These are phyloP conservation scores for Turnix velox DNA, from an alignment of 2,113 vertebrate species.

Conservation along the genomic window DNA sequence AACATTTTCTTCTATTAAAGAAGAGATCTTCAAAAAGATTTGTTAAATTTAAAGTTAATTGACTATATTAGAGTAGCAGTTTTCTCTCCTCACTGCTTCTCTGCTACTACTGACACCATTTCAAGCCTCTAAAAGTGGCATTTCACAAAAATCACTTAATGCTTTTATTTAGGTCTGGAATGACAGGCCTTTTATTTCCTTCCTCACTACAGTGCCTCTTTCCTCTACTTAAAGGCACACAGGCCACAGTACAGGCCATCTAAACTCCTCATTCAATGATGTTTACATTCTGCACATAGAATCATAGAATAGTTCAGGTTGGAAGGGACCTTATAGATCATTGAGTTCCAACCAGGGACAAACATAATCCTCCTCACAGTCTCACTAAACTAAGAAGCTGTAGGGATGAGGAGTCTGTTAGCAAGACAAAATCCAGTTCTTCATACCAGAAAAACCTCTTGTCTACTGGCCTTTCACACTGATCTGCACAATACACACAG, in stretches of 20 bases:
- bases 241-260: background rate
- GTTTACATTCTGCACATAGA: background rate
- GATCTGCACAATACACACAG: background rate
- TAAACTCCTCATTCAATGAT: background rate
- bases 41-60: background rate
- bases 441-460: background rate
- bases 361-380: background rate
- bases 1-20: background rate
- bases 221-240: background rate
- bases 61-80: background rate
- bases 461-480: background rate
- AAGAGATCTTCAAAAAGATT: background rate
- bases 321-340: too few relatives aligned
- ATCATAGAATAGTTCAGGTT: too few relatives aligned
- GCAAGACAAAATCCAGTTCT: background rate
- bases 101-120: background rate
- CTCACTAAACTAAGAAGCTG: background rate
- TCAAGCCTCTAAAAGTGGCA: background rate
- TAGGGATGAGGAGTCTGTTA: background rate
- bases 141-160: background rate
- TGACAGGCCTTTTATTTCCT: background rate
- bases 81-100: background rate
- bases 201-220: background rate
- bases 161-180: background rate
- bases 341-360: too few relatives aligned